A percentile compares a stretch with the other conserved stretches of the same genome.
phyloP scores from a whole-genome alignment of 2,888 invertebrate species.

The Callyntrura guangdongensis region DNA sequence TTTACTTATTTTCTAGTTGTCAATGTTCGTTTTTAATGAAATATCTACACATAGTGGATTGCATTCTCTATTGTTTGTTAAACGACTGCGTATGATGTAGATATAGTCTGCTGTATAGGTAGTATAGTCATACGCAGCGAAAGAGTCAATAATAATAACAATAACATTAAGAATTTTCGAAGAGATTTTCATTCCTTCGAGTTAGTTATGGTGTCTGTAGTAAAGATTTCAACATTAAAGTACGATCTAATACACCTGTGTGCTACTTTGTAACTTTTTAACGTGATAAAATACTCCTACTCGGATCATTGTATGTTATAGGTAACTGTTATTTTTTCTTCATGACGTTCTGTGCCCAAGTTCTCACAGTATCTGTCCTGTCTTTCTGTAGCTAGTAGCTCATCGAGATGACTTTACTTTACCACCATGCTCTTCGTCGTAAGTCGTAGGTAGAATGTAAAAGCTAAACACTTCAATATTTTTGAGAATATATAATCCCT shows the following conservation, averaged over 20 bases:
- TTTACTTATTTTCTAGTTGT: constrained; percentile 41
- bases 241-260: constrained; percentile 49
- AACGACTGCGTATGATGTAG: not conserved
- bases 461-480: no score
- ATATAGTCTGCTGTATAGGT: not conserved
- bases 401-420: not conserved
- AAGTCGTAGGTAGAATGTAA: not conserved
- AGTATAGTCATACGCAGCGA: not conserved
- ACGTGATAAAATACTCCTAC: constrained; percentile 30
- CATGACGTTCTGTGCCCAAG: constrained; percentile 7
- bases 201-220: constrained; percentile 22
- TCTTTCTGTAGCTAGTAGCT: constrained; percentile 15
- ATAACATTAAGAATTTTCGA: constrained; percentile 21
- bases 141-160: not conserved
- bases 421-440: not conserved
- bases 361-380: constrained; percentile 53
- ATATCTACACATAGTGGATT: not conserved
- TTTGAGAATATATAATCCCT: not conserved
- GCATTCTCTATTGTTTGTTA: not conserved
- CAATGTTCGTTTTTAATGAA: not conserved
- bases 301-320: constrained; percentile 65
- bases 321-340: constrained; percentile 69
- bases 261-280: constrained; percentile 35
- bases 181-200: constrained; percentile 30
- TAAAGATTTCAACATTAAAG: constrained; percentile 48